Base-by-base conservation (phyloP, 2,113 vertebrate genomes). In the Etheostoma cragini region DNA sequence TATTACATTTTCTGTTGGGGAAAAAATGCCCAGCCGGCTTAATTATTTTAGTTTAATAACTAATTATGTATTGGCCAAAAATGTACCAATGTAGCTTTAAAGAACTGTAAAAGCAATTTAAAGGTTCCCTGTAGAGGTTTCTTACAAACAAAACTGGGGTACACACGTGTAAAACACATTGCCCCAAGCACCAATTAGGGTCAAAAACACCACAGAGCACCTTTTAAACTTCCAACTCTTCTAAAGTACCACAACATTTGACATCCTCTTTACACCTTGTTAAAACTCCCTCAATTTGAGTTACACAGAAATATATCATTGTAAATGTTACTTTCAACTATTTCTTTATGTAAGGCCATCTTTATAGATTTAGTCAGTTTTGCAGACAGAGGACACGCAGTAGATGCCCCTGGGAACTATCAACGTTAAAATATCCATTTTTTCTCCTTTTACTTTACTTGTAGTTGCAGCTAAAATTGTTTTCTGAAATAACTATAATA, bases 401-500 rank as follows among this genome's bases (percentile, higher is more conserved):
- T 8, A 62, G 47, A 30, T 45, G 5, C 14, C 2, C 24, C 8
- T 49, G 58, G 8, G n/a, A 78, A 62, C 53, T 26, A n/a, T 63
- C 7, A 61, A 60, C 33, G 30, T 54, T 33, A 4, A n/a, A 66
- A 45, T 13, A 21, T 50, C 38, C 8, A 30, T 7, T 4, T 47
- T 33, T 24, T 56, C 56, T 38, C 26, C 8, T 6, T 6, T 58
- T 24, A 33, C 7, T 24, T 15, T 54, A 15, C 7, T 13, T 15
- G 24, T 21, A 49, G 38, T 38, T 24, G 21, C 10, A 53, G 4
- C 47, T 66, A 4, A 16, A 26, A 2, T 19, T 57, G 3, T 67
- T 76, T 53, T n/a, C 45, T 80, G 2, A 45, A 57, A 72, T 61
- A 15, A 46, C 15, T 35, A 2, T 66, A 13, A 68, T 79, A 13